Conservation (phyloP, 2,113 vertebrate genomes). For the Scatophagus argus region DNA sequence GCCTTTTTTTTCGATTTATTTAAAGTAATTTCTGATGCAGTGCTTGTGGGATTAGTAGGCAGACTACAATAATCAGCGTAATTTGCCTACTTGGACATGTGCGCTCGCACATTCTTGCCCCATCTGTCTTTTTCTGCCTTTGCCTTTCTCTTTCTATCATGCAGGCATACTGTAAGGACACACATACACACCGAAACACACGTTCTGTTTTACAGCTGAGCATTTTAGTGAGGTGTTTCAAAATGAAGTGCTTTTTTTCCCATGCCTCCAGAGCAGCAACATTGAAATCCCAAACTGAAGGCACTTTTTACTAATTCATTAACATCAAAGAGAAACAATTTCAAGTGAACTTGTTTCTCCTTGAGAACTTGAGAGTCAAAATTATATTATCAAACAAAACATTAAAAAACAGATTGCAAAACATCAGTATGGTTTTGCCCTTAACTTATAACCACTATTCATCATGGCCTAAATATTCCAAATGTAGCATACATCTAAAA, state of each 20-base stretch:
- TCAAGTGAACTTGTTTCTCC: slow-evolving; percentile 40
- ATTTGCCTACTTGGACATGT: slow-evolving; percentile 40
- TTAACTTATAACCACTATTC: slow-evolving; percentile 23
- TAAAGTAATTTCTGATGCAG: slow-evolving; percentile 57
- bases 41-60: slow-evolving; percentile 59
- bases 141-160: slow-evolving; percentile 11
- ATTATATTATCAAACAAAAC: slow-evolving; percentile 44
- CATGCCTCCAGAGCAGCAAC: slow-evolving; percentile 23
- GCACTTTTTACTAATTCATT: slow-evolving; percentile 53
- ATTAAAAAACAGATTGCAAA: slow-evolving; percentile 30
- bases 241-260: slow-evolving; percentile 30
- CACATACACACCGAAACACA: slow-evolving; percentile 13
- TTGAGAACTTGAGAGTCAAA: slow-evolving; percentile 41
- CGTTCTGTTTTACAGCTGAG: slow-evolving; percentile 32
- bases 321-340: slow-evolving; percentile 53
- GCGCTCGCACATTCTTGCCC: slow-evolving; percentile 26
- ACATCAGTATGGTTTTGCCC: slow-evolving; percentile 11
- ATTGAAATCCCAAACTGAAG: slow-evolving; percentile 47
- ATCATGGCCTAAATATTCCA: slow-evolving; percentile 45
- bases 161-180: slow-evolving; percentile 2
- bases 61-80: slow-evolving; percentile 58
- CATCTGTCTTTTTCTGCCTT: slow-evolving; percentile 14
- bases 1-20: slow-evolving; percentile 40
- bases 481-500: slow-evolving; percentile 45
- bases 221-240: slow-evolving; percentile 42